Conservation (phyloP, 2,113 vertebrate species). For the Forbesichthys agassizii region DNA sequence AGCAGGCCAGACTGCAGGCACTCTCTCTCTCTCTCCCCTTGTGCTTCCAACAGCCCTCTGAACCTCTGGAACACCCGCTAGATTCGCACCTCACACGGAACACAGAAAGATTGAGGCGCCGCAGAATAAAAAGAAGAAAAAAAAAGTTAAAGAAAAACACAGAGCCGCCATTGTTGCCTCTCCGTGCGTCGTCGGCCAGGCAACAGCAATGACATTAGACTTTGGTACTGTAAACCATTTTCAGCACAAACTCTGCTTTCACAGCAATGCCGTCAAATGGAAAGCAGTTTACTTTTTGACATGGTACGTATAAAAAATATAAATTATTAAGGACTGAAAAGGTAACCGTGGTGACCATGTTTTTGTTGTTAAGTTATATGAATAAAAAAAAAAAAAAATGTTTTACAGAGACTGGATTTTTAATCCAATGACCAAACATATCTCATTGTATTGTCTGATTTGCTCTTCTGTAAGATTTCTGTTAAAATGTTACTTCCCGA, state of each 20-base stretch:
- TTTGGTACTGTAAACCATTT: slow-evolving; percentile 4
- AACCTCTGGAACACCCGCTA: slow-evolving; percentile 48
- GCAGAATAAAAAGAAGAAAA: slow-evolving; percentile 10
- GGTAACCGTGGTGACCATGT: slow-evolving; percentile 66
- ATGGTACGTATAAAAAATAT: slow-evolving; percentile 67
- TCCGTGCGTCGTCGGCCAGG: slow-evolving; percentile 14
- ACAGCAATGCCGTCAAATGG: slow-evolving; percentile 51
- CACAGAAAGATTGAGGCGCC: slow-evolving; percentile 24
- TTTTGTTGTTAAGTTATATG: slow-evolving; percentile 81
- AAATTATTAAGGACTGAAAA: slow-evolving; percentile 78
- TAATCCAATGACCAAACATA: slow-evolving; percentile 84
- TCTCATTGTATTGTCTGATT: slow-evolving; percentile 76
- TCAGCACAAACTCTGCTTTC: slow-evolving; percentile 53
- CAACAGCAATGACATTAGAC: slow-evolving; percentile 17
- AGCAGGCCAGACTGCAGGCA: slow-evolving; percentile 55
- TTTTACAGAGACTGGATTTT: slow-evolving; percentile 80
- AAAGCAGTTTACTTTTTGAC: slow-evolving; percentile 48
- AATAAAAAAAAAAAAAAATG: slow-evolving; percentile 35
- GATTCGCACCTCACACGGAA: slow-evolving; percentile 65
- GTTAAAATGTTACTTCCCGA: slow-evolving; percentile 55
- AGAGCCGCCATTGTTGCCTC: slow-evolving; percentile 51
- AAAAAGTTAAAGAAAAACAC: slow-evolving; percentile 32
- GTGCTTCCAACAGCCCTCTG: slow-evolving; percentile 63
- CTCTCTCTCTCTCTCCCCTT: slow-evolving; percentile 36
- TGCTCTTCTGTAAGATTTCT: slow-evolving; percentile 70